Evolutionary conservation across 2,797 vertebrate species (phyloP).

Genomic region (Sebastes vulpes): DNA sequence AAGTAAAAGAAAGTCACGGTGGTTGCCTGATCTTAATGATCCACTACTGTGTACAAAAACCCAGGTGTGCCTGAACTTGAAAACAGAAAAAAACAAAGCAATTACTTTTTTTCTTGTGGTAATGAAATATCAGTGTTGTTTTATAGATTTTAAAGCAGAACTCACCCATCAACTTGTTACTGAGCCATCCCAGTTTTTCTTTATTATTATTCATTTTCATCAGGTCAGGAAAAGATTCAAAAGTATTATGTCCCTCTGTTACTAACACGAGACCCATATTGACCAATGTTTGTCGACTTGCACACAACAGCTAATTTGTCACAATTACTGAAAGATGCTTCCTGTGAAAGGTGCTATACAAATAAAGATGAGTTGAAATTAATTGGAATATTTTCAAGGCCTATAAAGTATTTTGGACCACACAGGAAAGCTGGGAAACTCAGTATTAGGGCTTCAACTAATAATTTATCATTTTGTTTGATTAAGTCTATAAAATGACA

Average conservation of each 20-base stretch:
- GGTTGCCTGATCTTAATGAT: slow-evolving; percentile 92
- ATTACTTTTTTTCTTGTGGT: not conserved
- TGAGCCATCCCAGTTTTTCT: slow-evolving; percentile 75
- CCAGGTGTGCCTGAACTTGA: slow-evolving; percentile 27
- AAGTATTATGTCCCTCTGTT: slow-evolving; percentile 64
- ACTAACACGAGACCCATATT: slow-evolving; percentile 58
- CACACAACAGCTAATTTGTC: slow-evolving; percentile 56
- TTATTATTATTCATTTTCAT: slow-evolving; percentile 72
- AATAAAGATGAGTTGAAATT: not conserved
- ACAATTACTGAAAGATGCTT: not conserved
- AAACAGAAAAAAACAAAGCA: slow-evolving; percentile 13
- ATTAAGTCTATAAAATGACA: not conserved
- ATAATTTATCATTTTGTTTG: fast-evolving
- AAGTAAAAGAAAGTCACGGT: slow-evolving; percentile 71
- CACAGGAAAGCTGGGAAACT: not conserved
- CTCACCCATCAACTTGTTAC: slow-evolving; percentile 4
- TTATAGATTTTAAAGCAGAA: slow-evolving; percentile 43
- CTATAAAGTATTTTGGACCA: not conserved
- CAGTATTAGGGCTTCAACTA: not conserved
- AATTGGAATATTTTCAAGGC: not conserved
- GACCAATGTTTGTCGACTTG: slow-evolving; percentile 76
- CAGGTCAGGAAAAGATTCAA: slow-evolving; percentile 79
- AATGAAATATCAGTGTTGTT: slow-evolving; percentile 89
- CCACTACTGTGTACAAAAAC: slow-evolving; percentile 95
- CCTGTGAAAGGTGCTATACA: not conserved